These are phyloP conservation scores for Limnephilus auricula DNA, from an alignment of 2,888 invertebrate species.

Conservation along the genomic window DNA sequence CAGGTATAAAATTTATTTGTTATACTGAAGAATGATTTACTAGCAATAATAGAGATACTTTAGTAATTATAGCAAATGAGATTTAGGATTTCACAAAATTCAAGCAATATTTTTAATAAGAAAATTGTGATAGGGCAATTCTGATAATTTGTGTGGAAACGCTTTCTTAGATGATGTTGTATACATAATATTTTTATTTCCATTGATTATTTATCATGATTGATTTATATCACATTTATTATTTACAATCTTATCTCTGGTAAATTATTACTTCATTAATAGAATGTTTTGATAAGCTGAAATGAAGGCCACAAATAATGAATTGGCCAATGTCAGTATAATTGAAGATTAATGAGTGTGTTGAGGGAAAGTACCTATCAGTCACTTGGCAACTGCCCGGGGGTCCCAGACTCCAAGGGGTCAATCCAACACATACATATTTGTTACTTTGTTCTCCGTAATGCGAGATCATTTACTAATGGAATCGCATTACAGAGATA, in stretches of 20 bases:
- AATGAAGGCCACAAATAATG: background rate
- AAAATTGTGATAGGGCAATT: background rate
- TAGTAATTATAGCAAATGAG: background rate
- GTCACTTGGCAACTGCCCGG: background rate
- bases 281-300: background rate
- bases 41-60: background rate
- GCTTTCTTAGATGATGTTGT: background rate
- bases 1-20: background rate
- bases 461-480: no score
- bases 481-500: no score
- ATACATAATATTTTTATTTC: background rate
- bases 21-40: background rate
- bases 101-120: no score
- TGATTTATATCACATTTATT: background rate
- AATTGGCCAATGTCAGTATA: background rate
- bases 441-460: no score
- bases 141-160: background rate
- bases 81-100: background rate
- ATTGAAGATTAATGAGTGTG: background rate
- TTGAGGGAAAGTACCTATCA: background rate
- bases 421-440: background rate
- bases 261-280: background rate
- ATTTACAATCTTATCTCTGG: background rate
- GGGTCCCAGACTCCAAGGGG: background rate
- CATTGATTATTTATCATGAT: background rate